Evolutionary conservation across 2,888 invertebrate genomes (phyloP), one percentile per base, ranked within the genome.

Genomic region (Calameuta pallipes): DNA sequence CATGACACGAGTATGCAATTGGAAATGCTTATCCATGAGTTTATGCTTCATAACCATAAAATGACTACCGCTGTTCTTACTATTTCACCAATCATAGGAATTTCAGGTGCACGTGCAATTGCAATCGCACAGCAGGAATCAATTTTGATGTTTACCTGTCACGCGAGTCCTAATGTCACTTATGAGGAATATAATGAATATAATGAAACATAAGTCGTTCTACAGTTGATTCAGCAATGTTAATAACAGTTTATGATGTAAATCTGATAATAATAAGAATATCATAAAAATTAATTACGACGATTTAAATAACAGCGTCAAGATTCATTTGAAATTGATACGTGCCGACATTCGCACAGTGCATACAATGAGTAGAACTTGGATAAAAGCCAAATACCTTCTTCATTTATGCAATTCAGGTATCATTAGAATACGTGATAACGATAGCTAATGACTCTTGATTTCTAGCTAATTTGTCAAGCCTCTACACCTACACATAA

Each of bases 161-260:
- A 85, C 75, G 11, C 82, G 81, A 70, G 85, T 83, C 12, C 83
- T 76, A 78, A 80, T 79, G 9, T 83, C 81, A 76, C 83, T 84
- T 11, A 79, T 80, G n/a, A 85, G 75, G 71, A 85, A 79, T 33
- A 84, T 84, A 13, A 78, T 80, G 23, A 85, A 83, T 23, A 85
- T 82, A 23, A 85, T 85, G 77, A 82, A 56, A 56, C 9, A 23
- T 23, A 56, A 56, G 23, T 2, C 56, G 0, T 56, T 9, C 23
- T 56, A 23, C 15, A 56, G 56, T 56, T 56, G 6, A 56, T 9
- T 23, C 23, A 56, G 23, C 9, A 23, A 56, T 56, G 0, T 56
- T 56, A 56, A 15, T 15, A 56, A 23, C 23, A 9, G 23, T 6
- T 56, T 23, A 23, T 9, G 56, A 56, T 56, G 23, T 56, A 9